phyloP scores from a whole-genome alignment of 2,797 vertebrate species.

The Huso huso region DNA sequence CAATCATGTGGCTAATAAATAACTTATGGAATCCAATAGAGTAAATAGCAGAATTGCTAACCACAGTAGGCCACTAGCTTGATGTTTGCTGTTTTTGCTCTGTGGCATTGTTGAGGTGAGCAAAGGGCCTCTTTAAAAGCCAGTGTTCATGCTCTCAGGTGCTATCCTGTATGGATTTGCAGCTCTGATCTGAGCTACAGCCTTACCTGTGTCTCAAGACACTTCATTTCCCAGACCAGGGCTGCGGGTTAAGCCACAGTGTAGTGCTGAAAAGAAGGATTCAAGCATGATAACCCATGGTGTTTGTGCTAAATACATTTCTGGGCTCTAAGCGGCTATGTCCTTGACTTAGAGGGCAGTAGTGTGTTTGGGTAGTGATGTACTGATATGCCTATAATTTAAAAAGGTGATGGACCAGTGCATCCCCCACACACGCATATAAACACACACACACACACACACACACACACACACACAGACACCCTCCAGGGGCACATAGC shows the following conservation, averaged over 20 bases:
- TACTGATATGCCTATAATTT: slow-evolving; percentile 39
- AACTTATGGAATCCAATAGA: too few species aligned
- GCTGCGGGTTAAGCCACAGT: neutral
- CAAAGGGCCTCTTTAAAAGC: too few species aligned
- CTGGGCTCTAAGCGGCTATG: slow-evolving; percentile 29
- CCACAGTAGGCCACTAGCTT: too few species aligned
- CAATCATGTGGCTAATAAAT: too few species aligned
- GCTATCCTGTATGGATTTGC: too few species aligned
- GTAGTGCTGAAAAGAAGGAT: neutral
- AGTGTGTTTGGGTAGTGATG: slow-evolving; percentile 45
- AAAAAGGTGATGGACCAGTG: slow-evolving; percentile 48
- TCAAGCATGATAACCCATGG: neutral
- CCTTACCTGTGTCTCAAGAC: too few species aligned
- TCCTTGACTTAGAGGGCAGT: slow-evolving; percentile 59
- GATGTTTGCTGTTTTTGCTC: too few species aligned
- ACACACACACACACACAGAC: slow-evolving; percentile 25
- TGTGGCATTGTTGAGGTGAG: too few species aligned
- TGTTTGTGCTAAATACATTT: slow-evolving; percentile 16
- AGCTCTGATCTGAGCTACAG: too few species aligned
- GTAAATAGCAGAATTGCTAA: too few species aligned
- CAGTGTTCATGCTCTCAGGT: too few species aligned
- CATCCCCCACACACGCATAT: slow-evolving; percentile 25
- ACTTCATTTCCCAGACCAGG: neutral
- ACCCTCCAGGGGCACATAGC: slow-evolving; percentile 49
- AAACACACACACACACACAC: slow-evolving; percentile 1